Percentiles rank a stretch among this genome's conserved stretches.
Conservation (phyloP, 2,888 invertebrate genomes). For the Lottia gigantea region DNA sequence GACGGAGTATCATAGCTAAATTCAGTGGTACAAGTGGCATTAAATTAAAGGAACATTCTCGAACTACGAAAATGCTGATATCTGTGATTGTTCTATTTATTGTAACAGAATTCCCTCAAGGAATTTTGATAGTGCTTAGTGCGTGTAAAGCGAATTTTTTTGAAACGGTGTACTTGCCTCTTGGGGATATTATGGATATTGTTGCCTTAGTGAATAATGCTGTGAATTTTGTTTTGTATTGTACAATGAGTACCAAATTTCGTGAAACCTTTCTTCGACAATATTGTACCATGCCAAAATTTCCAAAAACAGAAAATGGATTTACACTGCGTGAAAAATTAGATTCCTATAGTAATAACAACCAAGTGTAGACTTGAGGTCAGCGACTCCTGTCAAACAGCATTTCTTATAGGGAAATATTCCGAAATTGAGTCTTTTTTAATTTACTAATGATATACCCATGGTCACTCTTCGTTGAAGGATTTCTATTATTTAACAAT, state of each 20-base stretch:
- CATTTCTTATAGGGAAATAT: too few relatives aligned
- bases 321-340: constrained; percentile 27
- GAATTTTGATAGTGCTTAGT: constrained; percentile 78
- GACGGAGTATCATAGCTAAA: constrained; percentile 48
- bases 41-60: constrained; percentile 69
- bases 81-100: constrained; percentile 87
- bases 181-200: constrained; percentile 86
- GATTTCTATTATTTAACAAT: too few relatives aligned
- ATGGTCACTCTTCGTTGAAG: too few relatives aligned
- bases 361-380: constrained; percentile 16
- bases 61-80: constrained; percentile 89
- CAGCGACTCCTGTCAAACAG: too few relatives aligned
- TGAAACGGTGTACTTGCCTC: constrained; percentile 72
- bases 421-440: too few relatives aligned
- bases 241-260: constrained; percentile 93
- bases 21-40: constrained; percentile 50
- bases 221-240: constrained; percentile 92
- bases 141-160: constrained; percentile 78
- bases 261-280: constrained; percentile 71
- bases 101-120: constrained; percentile 90
- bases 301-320: constrained; percentile 23
- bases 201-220: constrained; percentile 90
- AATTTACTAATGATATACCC: too few relatives aligned
- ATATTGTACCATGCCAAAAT: constrained; percentile 35
- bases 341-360: constrained; percentile 20